Base-by-base conservation (phyloP, 1,140 invertebrate genomes). In the Ceratina calcarata region DNA sequence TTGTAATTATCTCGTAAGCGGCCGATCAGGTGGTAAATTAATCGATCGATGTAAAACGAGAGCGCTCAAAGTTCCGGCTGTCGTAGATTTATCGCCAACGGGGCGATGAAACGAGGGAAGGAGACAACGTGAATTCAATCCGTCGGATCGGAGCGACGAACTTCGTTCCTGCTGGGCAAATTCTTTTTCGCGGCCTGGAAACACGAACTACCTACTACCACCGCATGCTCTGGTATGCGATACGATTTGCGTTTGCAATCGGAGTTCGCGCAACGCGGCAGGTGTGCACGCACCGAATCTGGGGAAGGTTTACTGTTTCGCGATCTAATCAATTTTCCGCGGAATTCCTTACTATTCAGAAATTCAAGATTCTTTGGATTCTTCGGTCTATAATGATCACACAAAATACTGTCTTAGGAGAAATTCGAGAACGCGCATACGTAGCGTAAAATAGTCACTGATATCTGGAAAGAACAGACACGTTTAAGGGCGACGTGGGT, bases 281-380 rank as follows among this genome's bases (percentile, higher is more conserved):
- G 37, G 37, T 45, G 37, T 57, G 53, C 57, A 37, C 60, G 45
- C 68, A 45, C 20, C 55, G 65, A 32, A 27, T 16, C 37, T 13
- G 16, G 49, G 27, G 2, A 32, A 68, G 76, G 58, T 49, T 61
- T 68, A 58, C 72, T 24, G 65, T 83, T 80, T 65, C 71, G 53
- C 61, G 49, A n/a, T 16, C 71, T 53, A 74, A 81, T 53, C 67
- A 67, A 45, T 45, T 45, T 45, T 45, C 6, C 37, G 37, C 37
- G 37, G 10, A 45, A 45, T 6, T 32, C 27, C 27, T 2, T 32
- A 45, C 37, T 2, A 45, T 6, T 45, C 37, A 45, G 37, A 45
- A 37, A 45, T 32, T 32, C 27, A 10, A 10, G 37, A 45, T 45
- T 45, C 37, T 45, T 45, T 0, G 37, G 37, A 45, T 45, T 45